Evolutionary conservation across 2,113 vertebrate genomes (phyloP).

Genomic region (Puffinus mauretanicus): DNA sequence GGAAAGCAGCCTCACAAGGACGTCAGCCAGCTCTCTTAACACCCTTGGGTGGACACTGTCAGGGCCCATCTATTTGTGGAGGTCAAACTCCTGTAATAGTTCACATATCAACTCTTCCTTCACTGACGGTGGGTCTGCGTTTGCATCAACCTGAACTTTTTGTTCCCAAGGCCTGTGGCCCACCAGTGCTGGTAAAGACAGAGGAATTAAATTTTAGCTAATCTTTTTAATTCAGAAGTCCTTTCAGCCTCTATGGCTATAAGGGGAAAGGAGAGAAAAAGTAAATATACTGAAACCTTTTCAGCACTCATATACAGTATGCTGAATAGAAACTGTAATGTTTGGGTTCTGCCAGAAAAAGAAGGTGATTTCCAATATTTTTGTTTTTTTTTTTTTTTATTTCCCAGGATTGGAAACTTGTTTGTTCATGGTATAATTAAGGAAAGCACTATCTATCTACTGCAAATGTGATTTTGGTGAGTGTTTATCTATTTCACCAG

Average conservation of each 20-base stretch:
- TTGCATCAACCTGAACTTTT: background rate
- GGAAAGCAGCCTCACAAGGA: background rate
- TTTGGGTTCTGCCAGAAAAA: background rate
- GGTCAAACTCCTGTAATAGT: background rate
- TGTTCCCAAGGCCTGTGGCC: background rate
- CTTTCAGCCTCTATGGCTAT: constrained; percentile 24
- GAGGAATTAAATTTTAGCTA: background rate
- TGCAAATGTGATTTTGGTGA: background rate
- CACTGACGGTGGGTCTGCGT: background rate
- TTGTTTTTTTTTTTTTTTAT: background rate
- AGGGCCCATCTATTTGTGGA: background rate
- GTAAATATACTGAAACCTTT: background rate
- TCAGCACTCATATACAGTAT: background rate
- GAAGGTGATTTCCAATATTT: background rate
- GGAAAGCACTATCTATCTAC: background rate
- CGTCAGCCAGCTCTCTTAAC: background rate
- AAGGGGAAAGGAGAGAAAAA: background rate
- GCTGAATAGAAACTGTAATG: background rate
- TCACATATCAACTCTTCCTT: background rate
- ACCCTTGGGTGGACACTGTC: background rate
- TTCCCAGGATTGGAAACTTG: background rate
- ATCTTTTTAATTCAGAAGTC: constrained; percentile 8
- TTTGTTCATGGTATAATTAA: background rate
- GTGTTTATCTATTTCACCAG: background rate
- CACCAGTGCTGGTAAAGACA: background rate